Evolutionary conservation across 2,888 invertebrate genomes (phyloP), one percentile per base, ranked within the genome.

Genomic region (Cheilosia impressa): DNA sequence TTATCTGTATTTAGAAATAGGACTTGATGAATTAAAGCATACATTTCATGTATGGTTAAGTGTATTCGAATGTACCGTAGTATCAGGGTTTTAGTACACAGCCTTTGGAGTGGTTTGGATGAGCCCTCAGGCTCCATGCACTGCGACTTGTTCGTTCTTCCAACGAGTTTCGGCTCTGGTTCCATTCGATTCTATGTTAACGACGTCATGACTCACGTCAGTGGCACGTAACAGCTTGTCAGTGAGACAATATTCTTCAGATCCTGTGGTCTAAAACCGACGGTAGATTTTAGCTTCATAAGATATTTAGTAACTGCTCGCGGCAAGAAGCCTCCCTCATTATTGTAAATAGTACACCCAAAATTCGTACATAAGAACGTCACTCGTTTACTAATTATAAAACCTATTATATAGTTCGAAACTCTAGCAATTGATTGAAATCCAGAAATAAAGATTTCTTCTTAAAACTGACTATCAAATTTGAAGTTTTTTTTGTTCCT

Each of bases 391-490:
- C 7, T 24, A 50, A 43, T 24, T 9, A 22, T 27, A 19, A 43
- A 62, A 41, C 9, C 19, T 52, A 62, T 17, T 9, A 7, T 19
- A 31, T 52, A 4, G 9, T 31, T 43, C n/a, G 6, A 4, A 45
- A 45, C 7, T 52, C 22, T 5, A 52, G 52, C 52, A 52, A 13
- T 52, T 3, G 9, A 45, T 17, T 47, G 19, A 47, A 47, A 17
- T 47, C 19, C 17, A 17, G 47, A 47, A 72, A 72, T 72, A 72
- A 72, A 72, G 52, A 62, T 52, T 52, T 53, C 62, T 27, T 31
- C 31, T 62, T 62, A 22, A 52, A 19, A 43, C 27, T 45, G 62
- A 19, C 52, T 9, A 50, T 9, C 24, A 15, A 9, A 52, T 19
- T 45, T 10, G 3, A 38, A 4, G 3, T 38, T 13, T 38, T 2